Evolutionary conservation across 2,888 invertebrate species (phyloP), one percentile per base, ranked within the genome.

Genomic region (Drosophila picticornis): DNA sequence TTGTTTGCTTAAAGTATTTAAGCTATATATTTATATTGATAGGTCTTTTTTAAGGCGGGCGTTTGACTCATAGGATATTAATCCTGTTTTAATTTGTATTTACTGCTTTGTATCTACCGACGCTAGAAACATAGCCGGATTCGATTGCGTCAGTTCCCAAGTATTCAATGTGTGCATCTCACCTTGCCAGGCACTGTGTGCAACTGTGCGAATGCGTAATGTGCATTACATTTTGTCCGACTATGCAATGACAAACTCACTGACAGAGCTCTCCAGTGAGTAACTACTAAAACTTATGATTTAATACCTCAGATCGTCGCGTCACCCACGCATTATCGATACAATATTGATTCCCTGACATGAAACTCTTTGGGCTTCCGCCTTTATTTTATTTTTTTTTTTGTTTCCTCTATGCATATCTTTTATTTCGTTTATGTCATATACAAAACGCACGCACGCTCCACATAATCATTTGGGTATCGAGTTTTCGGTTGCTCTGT

Each of bases 341-440:
- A 81, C 48, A 38, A 11, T 72, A 78, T 78, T 64, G 78, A 78
- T 81, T 78, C 77, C 57, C 55, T 32, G 56, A 27, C 50, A 40
- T n/a, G 31, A 38, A 38, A 32, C 36, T 31, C 27, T 43, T 48
- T 25, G 19, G 46, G 48, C 72, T 72, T 57, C 34, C 43, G 43
- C 29, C 56, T 77, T 43, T 22, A 10, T 31, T 6, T 38, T 51
- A 19, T 22, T 57, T 36, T 29, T 13, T 36, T 29, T 25, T 10
- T 25, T 50, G 22, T 19, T 52, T 55, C n/a, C 34, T 22, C 25
- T 27, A 11, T 19, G 25, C 51, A 48, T 56, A 56, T 72, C 73
- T 77, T 84, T 64, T 76, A 89, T 82, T 84, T 84, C 83, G 82
- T 82, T 89, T 89, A 82, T 87, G 68, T 76, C 72, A 81, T 70